Conservation (phyloP, 2,797 vertebrate species). For the Schizothorax lantsangensis region DNA sequence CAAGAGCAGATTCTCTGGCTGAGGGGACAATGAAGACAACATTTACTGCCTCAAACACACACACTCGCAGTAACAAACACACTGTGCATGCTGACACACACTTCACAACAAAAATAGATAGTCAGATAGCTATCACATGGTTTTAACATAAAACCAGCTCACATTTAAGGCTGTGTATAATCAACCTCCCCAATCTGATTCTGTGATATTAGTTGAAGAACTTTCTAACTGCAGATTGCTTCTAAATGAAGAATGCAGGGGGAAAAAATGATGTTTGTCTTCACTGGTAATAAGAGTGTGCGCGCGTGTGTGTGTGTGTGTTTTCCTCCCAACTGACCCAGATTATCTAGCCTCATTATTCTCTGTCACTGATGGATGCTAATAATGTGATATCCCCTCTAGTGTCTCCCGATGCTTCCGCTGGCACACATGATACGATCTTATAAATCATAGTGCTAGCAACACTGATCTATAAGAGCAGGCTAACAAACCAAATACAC, state of each 20-base stretch:
- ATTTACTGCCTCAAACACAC: slow-evolving; percentile 33
- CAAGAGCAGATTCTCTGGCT: slow-evolving; percentile 97
- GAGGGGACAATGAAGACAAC: slow-evolving; percentile 43
- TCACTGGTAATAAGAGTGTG: slow-evolving; percentile 13
- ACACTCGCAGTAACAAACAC: slow-evolving; percentile 16
- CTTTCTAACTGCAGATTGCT: neutral
- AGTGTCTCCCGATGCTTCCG: slow-evolving; percentile 34
- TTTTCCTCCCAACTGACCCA: slow-evolving; percentile 72
- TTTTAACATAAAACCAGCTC: neutral
- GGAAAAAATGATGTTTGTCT: slow-evolving; percentile 21
- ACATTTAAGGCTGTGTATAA: neutral
- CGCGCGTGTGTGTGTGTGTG: slow-evolving; percentile 54
- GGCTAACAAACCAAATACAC: neutral
- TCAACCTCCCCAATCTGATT: neutral
- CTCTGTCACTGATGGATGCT: slow-evolving; percentile 74
- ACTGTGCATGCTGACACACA: slow-evolving; percentile 45
- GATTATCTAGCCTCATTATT: slow-evolving; percentile 75
- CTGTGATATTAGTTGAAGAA: neutral
- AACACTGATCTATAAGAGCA: slow-evolving; percentile 3
- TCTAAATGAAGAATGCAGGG: slow-evolving; percentile 44
- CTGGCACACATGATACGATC: slow-evolving; percentile 1
- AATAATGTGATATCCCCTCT: slow-evolving; percentile 75
- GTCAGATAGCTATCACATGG: neutral
- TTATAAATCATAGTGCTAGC: slow-evolving; percentile 20
- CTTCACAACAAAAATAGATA: slow-evolving; percentile 25